Base-by-base conservation (phyloP, 2,113 vertebrate genomes). In the Grallaria varia region DNA sequence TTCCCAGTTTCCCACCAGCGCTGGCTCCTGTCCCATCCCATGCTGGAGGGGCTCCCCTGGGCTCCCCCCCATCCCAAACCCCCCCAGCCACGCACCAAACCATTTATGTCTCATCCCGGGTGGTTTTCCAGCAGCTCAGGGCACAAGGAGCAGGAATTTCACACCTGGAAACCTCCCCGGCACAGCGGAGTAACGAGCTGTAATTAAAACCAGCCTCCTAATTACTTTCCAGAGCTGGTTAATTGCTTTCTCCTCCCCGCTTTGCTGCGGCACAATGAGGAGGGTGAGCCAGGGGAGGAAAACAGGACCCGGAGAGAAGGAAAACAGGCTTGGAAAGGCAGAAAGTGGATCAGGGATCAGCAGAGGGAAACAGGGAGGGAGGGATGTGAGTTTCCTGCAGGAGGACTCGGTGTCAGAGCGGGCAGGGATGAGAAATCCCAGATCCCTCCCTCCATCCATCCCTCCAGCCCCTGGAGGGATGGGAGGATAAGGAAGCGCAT, bases 341-440 rank as follows among this genome's bases (percentile, higher is more conserved):
- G 49, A 17, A 33, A 40, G 69, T 9, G 28, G 59, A 56, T 40
- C 35, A 27, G 69, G 35, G 11, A 14, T 7, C 20, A 55, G 40
- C 10, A 8, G 10, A n/a, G 67, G 2, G 8, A 23, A 19, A 3
- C 8, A 7, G n/a, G 31, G 52, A 60, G n/a, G 24, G 10, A 86
- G 49, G 56, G 44, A 40, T 2, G 0, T 0, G 10, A 3, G 58
- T 23, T 75, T 24, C 39, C 52, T 1, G 0, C 53, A 33, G 19
- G 53, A 9, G 31, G 31, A 33, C 12, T 33, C 53, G 6, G 28
- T 2, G 9, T 30, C 17, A 20, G 25, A 1, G 2, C 0, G 39
- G n/a, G 13, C 33, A 12, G 56, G 37, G 12, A 39, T 30, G 39
- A 45, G 35, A 24, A 72, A 52, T 53, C 35, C n/a, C 68, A 4